These are phyloP conservation scores for Drosophila funebris DNA, from an alignment of 1,140 invertebrate genomes.

Conservation along the genomic window DNA sequence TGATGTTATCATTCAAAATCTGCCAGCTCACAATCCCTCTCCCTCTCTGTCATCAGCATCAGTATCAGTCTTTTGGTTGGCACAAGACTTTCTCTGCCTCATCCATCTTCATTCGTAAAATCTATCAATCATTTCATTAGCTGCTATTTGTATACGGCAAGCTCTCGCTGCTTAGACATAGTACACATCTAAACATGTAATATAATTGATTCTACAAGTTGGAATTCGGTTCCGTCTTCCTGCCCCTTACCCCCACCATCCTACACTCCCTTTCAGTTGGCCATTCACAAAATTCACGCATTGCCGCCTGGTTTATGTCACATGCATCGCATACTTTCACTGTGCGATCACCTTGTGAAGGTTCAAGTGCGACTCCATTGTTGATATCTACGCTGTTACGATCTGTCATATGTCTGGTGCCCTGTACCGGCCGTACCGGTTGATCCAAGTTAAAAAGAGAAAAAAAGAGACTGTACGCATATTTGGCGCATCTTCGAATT, in stretches of 20 bases:
- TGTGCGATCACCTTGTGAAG: slow-evolving; percentile 57
- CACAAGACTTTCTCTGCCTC: slow-evolving; percentile 37
- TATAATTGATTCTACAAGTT: slow-evolving; percentile 22
- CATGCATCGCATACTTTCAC: slow-evolving; percentile 56
- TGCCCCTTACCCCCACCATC: not conserved
- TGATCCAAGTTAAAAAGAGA: slow-evolving; percentile 18
- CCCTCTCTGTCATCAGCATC: not conserved
- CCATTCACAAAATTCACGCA: slow-evolving; percentile 23
- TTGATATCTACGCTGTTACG: slow-evolving; percentile 26
- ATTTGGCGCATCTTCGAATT: slow-evolving; percentile 40
- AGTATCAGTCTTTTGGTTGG: slow-evolving; percentile 9
- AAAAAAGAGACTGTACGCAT: slow-evolving; percentile 23
- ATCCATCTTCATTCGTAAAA: slow-evolving; percentile 3
- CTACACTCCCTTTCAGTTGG: not conserved
- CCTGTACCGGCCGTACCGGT: slow-evolving; percentile 44
- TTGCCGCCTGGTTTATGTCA: slow-evolving; percentile 45
- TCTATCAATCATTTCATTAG: slow-evolving; percentile 26
- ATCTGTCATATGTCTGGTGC: slow-evolving; percentile 5
- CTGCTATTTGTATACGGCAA: slow-evolving; percentile 1
- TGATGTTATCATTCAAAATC: not conserved
- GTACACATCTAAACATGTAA: not conserved
- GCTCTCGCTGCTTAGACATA: not conserved
- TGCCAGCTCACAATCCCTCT: not conserved
- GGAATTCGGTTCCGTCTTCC: not conserved
- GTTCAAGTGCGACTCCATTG: slow-evolving; percentile 63